These are phyloP conservation scores for Chrysaora quinquecirrha DNA, from an alignment of 30 jellyfish, hydroid and myxozoan genomes.

Conservation along the genomic window DNA sequence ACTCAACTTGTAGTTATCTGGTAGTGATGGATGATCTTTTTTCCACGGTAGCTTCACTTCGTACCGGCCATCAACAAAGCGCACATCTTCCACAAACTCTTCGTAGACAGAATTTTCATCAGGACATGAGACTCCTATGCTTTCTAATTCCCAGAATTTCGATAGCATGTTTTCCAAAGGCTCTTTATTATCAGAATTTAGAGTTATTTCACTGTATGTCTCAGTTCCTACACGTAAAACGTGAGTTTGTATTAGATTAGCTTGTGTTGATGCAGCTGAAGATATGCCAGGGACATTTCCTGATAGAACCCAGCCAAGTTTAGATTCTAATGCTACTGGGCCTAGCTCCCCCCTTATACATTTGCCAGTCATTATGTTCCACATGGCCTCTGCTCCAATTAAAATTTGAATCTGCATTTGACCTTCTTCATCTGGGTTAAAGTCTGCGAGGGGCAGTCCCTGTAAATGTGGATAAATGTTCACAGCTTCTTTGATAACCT, in stretches of 20 bases:
- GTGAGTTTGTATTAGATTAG: background rate
- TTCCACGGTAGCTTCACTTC: constrained; percentile 49
- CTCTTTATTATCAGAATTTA: too few species aligned
- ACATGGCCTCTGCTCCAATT: background rate
- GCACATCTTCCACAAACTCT: background rate
- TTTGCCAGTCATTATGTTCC: background rate
- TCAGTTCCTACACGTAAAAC: background rate
- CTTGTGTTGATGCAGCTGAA: background rate
- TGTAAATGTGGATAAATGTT: background rate
- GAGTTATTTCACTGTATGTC: background rate
- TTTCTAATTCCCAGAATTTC: constrained; percentile 37
- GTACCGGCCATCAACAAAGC: constrained; percentile 25
- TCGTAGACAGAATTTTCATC: constrained; percentile 33
- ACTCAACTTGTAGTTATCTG: constrained; percentile 22
- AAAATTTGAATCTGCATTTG: background rate
- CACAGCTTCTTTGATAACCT: constrained; percentile 12
- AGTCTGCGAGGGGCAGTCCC: constrained; percentile 1
- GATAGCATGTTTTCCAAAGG: background rate
- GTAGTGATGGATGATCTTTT: constrained; percentile 6
- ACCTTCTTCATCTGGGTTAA: background rate
- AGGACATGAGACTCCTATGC: background rate
- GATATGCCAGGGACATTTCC: background rate
- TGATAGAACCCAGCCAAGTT: background rate
- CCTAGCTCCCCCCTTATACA: constrained; percentile 1
- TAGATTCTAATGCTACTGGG: background rate